Base-by-base conservation (phyloP, 2,113 vertebrate genomes). In the Neofelis nebulosa region DNA sequence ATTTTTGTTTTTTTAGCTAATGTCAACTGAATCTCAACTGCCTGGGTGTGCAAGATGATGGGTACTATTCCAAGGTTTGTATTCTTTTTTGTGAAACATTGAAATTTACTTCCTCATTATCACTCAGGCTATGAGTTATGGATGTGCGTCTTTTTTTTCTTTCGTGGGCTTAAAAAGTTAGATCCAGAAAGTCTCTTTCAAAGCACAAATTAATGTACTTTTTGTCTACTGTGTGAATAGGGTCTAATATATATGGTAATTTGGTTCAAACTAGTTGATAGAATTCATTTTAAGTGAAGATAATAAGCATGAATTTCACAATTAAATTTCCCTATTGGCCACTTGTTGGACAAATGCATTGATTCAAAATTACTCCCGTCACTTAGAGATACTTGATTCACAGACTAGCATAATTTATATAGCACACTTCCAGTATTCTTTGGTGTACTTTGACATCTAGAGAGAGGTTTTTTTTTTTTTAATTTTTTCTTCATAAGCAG, bases 291-390 rank as follows among this genome's bases (percentile, higher is more conserved):
- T 91, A 96, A 45, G 23, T 82, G 65, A 85, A 74, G 61, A 91
- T 85, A 91, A 91, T 91, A 96, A 92, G 27, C 29, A 82, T 73
- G 13, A 61, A 29, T 88, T 94, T 94, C 13, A 97, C 33, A 94
- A 78, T 89, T 91, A 95, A 96, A 96, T 90, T 89, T 85, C 38
- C 23, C 50, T 31, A 73, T 61, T 95, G 52, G 19, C 66, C 92
- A 87, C 23, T 95, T 89, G 10, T 78, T 96, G 57, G 33, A 93
- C 36, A 97, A 96, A 93, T 74, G 15, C 33, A 86, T 71, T 88
- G 31, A 94, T 94, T 93, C 94, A 85, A 97, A 96, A 87, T 88
- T 68, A 82, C 7, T 86, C 65, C 91, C 33, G 76, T 71, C 83
- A 91, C 16, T 78, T 96, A 89, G 19, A 85, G 13, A 52, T 31